A percentile compares a stretch with the other conserved stretches of the same genome.
phyloP scores from a whole-genome alignment of 2,888 invertebrate species.

The Sthenelais limicola region DNA sequence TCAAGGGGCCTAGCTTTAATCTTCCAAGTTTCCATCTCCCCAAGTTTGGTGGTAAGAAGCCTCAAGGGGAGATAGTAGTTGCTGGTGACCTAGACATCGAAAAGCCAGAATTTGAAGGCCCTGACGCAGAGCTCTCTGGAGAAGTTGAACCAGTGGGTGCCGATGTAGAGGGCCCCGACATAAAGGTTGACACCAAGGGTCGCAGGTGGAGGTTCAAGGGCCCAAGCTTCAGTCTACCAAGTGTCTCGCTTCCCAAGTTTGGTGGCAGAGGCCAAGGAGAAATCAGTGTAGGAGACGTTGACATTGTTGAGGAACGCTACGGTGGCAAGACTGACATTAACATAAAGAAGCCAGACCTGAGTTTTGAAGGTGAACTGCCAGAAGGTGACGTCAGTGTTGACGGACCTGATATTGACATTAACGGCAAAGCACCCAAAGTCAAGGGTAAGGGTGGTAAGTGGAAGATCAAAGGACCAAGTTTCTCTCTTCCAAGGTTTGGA shows the following conservation, averaged over 20 bases:
- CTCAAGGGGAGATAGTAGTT: too few relatives aligned
- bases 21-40: too few relatives aligned
- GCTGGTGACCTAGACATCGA: too few relatives aligned
- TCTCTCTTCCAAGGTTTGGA: slow-evolving; percentile 6
- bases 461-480: too few relatives aligned
- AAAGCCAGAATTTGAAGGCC: too few relatives aligned
- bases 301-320: slow-evolving; percentile 17
- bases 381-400: slow-evolving; percentile 2
- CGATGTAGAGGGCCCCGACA: too few relatives aligned
- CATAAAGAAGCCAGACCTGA: slow-evolving; percentile 12
- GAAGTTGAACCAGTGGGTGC: too few relatives aligned
- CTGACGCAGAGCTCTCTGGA: too few relatives aligned
- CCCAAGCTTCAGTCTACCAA: slow-evolving; percentile 17
- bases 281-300: slow-evolving; percentile 34
- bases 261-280: slow-evolving; percentile 15
- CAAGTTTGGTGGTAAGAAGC: too few relatives aligned
- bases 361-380: slow-evolving; percentile 13
- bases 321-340: slow-evolving; percentile 6
- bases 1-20: too few relatives aligned
- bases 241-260: slow-evolving; percentile 21
- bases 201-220: too few relatives aligned
- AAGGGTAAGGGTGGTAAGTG: slow-evolving; percentile 3
- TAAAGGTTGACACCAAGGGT: too few relatives aligned
- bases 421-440: neutral
- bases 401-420: slow-evolving; percentile 2